Evolutionary conservation across 2,888 invertebrate species (phyloP).

Genomic region (Caenorhabditis virilis): DNA sequence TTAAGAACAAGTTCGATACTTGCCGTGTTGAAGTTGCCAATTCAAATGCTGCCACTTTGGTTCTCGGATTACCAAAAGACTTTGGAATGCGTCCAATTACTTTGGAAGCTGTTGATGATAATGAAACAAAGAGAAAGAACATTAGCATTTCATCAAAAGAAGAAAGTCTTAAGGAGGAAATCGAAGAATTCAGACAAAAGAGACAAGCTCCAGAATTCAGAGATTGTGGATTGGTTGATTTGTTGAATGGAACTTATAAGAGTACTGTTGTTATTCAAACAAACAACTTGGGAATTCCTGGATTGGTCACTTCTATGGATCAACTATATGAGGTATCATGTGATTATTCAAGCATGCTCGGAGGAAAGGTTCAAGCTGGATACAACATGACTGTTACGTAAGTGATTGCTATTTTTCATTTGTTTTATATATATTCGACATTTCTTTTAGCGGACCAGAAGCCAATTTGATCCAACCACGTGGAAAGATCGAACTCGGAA

Average conservation of each 20-base stretch:
- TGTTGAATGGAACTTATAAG: conserved; percentile 67
- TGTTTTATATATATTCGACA: neutral
- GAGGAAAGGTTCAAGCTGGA: conserved; percentile 64
- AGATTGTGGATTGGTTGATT: conserved; percentile 66
- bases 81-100: conserved; percentile 67
- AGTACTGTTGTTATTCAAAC: conserved; percentile 68
- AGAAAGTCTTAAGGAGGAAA: conserved; percentile 32
- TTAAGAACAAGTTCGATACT: conserved; percentile 68
- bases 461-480: conserved; percentile 67
- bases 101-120: conserved; percentile 50
- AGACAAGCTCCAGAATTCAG: conserved; percentile 57
- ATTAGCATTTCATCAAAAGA: conserved; percentile 35
- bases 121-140: conserved; percentile 39
- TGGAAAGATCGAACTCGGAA: conserved; percentile 68
- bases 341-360: conserved; percentile 67
- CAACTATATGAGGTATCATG: conserved; percentile 64
- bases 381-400: conserved; percentile 65
- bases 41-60: conserved; percentile 60
- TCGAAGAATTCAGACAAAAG: conserved; percentile 51
- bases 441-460: conserved; percentile 65
- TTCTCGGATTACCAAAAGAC: conserved; percentile 65
- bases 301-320: conserved; percentile 68
- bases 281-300: conserved; percentile 69
- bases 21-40: conserved; percentile 67
- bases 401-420: conserved; percentile 1